phyloP scores from a whole-genome alignment of 1,140 invertebrate genomes.

The Brachionus sp. region DNA sequence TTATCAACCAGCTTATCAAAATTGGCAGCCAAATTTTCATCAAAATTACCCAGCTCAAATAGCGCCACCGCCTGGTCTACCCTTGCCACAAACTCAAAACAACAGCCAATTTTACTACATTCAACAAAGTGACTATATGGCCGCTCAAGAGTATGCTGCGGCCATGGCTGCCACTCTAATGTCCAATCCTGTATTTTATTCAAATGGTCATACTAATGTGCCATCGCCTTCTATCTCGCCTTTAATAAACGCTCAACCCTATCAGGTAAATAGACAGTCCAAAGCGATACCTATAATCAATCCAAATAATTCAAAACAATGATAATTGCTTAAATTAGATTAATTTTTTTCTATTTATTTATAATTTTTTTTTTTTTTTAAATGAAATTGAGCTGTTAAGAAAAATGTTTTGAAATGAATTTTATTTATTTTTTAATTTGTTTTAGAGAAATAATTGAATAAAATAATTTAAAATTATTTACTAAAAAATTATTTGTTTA shows the following conservation, averaged over 20 bases:
- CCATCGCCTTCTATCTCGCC: background rate
- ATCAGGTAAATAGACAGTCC: background rate
- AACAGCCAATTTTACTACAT: background rate
- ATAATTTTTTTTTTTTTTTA: background rate
- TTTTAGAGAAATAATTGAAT: background rate
- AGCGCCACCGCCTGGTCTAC: background rate
- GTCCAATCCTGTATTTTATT: slow-evolving; percentile 5
- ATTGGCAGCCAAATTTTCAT: slow-evolving; percentile 25
- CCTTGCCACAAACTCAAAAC: background rate
- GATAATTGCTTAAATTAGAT: background rate
- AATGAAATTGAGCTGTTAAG: background rate
- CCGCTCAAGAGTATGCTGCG: slow-evolving; percentile 1
- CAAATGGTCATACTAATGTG: background rate
- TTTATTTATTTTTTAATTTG: background rate
- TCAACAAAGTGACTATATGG: background rate
- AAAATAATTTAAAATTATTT: background rate
- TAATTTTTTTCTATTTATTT: background rate
- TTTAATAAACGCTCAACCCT: background rate
- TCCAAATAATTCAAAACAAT: background rate
- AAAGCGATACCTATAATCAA: slow-evolving; percentile 8
- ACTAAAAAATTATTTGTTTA: background rate
- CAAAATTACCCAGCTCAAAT: slow-evolving; percentile 17
- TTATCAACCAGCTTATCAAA: slow-evolving; percentile 1
- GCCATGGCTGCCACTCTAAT: slow-evolving; percentile 7
- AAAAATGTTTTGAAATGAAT: background rate